Evolutionary conservation across 1,140 invertebrate species (phyloP), one percentile per base, ranked within the genome.

Genomic region (Aphaenogaster floridana): DNA sequence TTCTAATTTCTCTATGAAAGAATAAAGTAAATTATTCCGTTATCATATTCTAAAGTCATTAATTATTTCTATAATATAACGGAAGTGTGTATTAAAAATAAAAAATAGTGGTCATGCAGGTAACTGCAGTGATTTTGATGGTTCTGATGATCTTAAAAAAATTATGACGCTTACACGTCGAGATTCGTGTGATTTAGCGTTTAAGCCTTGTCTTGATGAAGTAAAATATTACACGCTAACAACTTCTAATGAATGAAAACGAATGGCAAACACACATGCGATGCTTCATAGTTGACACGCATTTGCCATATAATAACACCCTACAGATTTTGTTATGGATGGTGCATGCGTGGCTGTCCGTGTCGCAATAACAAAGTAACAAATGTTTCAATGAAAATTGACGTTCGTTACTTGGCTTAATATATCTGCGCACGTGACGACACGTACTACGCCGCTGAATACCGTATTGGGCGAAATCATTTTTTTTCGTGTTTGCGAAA

Each of bases 201-300:
- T 48, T 48, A 69, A 7, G 52, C 4, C 68, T 59, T 63, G 80
- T 61, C 80, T 76, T 84, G 69, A 76, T 76, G n/a, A 50, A 66
- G 69, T 80, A 48, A 90, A 88, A 88, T 88, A 90, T 88, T 42
- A 50, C 45, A 39, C 11, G 76, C 76, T 88, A 91, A 90, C 77
- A 84, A 74, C 13, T 59, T 34, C 50, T 91, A 91, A 91, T 91
- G 89, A 90, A 91, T 90, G 89, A 90, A 88, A 90, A 90, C 81
- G 57, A 90, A 91, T 83, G 86, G 83, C 52, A 39, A 63, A 86
- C 72, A 36, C 61, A n/a, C 59, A 84, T 76, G 68, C 68, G 54
- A 86, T 88, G 57, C 61, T 88, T 90, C 88, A 89, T 28, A 68
- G 74, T 81, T 88, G 90, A 90, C 89, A 68, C 64, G 89, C 68